Conservation (phyloP, 1,140 invertebrate species). For the Caenorhabditis tropicalis region DNA sequence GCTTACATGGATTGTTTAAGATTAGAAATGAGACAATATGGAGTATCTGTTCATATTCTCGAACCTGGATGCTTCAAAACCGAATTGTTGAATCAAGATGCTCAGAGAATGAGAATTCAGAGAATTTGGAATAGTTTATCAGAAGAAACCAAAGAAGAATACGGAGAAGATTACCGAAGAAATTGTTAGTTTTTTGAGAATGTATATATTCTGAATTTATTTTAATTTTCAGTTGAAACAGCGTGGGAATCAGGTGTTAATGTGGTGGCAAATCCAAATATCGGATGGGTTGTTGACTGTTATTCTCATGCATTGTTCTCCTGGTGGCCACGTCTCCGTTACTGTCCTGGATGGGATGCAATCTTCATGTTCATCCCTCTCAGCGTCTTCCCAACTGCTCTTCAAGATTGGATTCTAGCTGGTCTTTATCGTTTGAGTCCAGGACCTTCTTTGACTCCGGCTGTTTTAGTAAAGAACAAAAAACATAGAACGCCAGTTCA, state of each 20-base stretch:
- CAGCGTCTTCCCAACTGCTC: constrained; percentile 52
- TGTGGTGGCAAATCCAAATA: constrained; percentile 54
- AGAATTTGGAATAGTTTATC: constrained; percentile 59
- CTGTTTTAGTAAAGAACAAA: constrained; percentile 21
- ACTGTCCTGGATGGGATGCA: constrained; percentile 65
- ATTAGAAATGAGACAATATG: constrained; percentile 62
- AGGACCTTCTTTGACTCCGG: constrained; percentile 46
- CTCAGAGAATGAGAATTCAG: constrained; percentile 58
- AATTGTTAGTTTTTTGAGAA: constrained; percentile 62
- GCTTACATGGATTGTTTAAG: constrained; percentile 56
- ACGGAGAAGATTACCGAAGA: constrained; percentile 66
- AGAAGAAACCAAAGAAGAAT: constrained; percentile 62
- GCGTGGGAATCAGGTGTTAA: constrained; percentile 55
- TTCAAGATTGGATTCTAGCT: constrained; percentile 45
- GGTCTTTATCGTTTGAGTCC: constrained; percentile 37
- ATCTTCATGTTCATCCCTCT: constrained; percentile 66
- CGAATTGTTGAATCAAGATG: constrained; percentile 59
- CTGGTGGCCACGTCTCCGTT: constrained; percentile 60
- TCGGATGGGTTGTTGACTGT: constrained; percentile 67
- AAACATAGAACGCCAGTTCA: neutral
- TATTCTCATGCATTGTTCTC: constrained; percentile 70
- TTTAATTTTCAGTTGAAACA: constrained; percentile 58
- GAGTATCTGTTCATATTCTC: constrained; percentile 69
- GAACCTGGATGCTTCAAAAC: constrained; percentile 72
- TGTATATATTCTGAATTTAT: neutral